These are phyloP conservation scores for Helicoverpa zea DNA, from an alignment of 1,140 invertebrate genomes.

Conservation along the genomic window DNA sequence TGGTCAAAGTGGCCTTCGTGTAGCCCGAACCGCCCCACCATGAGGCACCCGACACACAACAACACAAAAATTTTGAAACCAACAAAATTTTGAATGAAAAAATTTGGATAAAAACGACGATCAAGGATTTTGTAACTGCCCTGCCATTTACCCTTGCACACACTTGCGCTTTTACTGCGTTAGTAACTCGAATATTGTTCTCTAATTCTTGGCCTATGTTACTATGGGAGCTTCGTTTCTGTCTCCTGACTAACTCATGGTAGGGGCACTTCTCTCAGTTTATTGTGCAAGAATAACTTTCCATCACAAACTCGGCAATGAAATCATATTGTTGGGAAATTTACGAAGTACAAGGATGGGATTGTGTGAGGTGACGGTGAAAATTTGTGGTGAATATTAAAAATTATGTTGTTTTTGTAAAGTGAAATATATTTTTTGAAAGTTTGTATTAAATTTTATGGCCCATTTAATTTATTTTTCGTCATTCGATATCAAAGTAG, in stretches of 20 bases:
- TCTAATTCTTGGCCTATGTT: neutral
- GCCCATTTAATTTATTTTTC: neutral
- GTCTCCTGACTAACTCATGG: neutral
- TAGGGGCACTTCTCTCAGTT: neutral
- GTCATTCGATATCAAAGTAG: neutral
- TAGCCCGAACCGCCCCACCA: constrained; percentile 43
- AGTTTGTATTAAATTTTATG: constrained; percentile 44
- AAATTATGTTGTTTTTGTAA: constrained; percentile 45
- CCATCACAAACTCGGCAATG: neutral
- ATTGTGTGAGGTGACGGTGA: constrained; percentile 25
- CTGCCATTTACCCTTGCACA: too few species aligned
- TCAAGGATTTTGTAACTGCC: too few species aligned
- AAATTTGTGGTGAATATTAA: constrained; percentile 37
- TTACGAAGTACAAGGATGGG: constrained; percentile 9
- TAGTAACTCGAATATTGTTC: neutral
- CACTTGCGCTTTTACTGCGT: too few species aligned
- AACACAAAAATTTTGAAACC: neutral
- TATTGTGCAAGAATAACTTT: constrained; percentile 20
- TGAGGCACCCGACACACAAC: neutral
- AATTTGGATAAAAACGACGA: too few species aligned
- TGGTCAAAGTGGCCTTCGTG: constrained; percentile 75
- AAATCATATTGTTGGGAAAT: constrained; percentile 1
- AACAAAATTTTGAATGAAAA: neutral
- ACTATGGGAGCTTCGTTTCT: neutral
- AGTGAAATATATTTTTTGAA: constrained; percentile 44